Evolutionary conservation across 2,888 invertebrate species (phyloP).

Genomic region (Acanthosepion pharaonis): DNA sequence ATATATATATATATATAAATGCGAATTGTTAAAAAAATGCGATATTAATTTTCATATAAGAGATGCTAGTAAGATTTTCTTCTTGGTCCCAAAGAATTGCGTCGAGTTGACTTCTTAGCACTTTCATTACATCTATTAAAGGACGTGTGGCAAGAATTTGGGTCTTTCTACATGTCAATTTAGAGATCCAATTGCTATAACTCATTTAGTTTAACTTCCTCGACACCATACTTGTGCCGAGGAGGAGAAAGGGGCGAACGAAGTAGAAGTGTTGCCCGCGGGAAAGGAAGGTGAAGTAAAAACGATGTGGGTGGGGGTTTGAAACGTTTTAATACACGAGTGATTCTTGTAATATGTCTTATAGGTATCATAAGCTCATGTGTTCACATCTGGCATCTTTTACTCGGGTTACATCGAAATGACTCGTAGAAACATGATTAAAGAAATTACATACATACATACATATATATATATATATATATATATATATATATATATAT

Average conservation of each 20-base stretch:
- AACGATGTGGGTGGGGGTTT: background rate
- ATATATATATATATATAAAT: background rate
- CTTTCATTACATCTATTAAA: no score
- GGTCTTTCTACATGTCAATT: background rate
- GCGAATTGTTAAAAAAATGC: no score
- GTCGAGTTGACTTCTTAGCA: no score
- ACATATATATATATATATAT: background rate
- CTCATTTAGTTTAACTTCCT: background rate
- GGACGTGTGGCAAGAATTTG: no score
- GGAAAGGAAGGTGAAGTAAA: background rate
- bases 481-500: constrained; percentile 5
- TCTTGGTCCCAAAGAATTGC: no score
- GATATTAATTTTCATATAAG: no score
- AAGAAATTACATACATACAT: background rate
- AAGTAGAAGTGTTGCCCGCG: background rate
- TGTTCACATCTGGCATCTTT: constrained; percentile 33
- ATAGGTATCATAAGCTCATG: background rate
- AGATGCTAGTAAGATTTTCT: no score
- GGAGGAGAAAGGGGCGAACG: background rate
- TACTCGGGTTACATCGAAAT: background rate
- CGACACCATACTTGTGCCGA: background rate
- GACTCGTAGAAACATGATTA: background rate
- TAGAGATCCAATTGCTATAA: background rate
- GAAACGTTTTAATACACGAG: background rate
- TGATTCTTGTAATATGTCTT: constrained; percentile 33